Base-by-base conservation (phyloP, 2,113 vertebrate species). In the Sterna hirundo region DNA sequence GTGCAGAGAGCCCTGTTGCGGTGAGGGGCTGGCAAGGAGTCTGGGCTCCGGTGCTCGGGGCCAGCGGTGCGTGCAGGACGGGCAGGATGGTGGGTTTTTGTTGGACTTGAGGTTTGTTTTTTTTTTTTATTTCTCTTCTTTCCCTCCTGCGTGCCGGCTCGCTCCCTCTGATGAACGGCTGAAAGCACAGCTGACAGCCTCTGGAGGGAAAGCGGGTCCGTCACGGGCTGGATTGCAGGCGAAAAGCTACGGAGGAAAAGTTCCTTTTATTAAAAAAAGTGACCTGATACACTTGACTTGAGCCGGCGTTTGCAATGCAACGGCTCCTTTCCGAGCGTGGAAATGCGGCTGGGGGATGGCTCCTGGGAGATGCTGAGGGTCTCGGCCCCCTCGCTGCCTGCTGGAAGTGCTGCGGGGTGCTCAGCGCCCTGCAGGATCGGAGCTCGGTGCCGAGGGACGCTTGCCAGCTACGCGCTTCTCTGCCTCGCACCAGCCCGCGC, bases 261-360 rank as follows among this genome's bases (percentile, higher is more conserved):
- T 94, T 93, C 72, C 52, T 79, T 88, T 72, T 52, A 57, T 82
- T 76, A 60, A 78, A 86, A 93, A n/a, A 36, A 82, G 69, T 69
- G 88, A 70, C 86, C 58, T 51, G 49, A 82, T 88, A 14, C 5
- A 57, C 60, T 87, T 80, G 68, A 58, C 68, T 85, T 60, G 20
- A 13, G 12, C 7, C 21, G 8, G 27, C 6, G 25, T 62, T 81
- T 32, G 69, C 42, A 17, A 1, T 64, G 61, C 65, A 44, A 47
- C n/a, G 21, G 32, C 86, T 94, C 68, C 88, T 82, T 83, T 42
- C 69, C 2, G 5, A 51, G 7, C 3, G 20, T 55, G n/a, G 30
- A 49, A 38, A 62, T 25, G 64, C 47, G 70, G 86, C 42, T 40
- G 36, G 49, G 78, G 42, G 19, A 13, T 40, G 89, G 46, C 86